Evolutionary conservation across 2,888 invertebrate genomes (phyloP).

Genomic region (Idaea straminata): DNA sequence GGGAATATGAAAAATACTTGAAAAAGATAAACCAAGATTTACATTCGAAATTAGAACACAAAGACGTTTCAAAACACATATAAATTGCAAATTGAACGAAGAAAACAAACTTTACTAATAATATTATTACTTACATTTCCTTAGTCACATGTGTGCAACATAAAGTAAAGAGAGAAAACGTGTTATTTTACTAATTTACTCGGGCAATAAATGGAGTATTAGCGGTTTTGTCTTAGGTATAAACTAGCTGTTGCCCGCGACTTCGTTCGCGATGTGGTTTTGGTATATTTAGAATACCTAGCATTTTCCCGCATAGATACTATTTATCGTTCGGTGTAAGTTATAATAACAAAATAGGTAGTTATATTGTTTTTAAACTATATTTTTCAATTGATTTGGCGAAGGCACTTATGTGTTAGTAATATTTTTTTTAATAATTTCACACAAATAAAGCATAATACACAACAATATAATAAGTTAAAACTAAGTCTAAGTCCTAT

Average conservation of each 20-base stretch:
- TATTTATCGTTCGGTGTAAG: no score
- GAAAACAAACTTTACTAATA: neutral
- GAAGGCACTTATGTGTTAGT: no score
- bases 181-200: constrained; percentile 1
- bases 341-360: no score
- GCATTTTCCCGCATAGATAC: no score
- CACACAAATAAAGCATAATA: no score
- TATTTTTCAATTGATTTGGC: no score
- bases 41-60: neutral
- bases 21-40: neutral
- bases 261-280: no score
- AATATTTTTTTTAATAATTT: no score
- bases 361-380: no score
- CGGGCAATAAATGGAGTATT: neutral
- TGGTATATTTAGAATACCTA: no score
- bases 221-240: neutral
- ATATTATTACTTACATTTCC: neutral
- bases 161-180: neutral
- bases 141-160: constrained; percentile 4
- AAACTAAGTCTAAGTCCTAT: no score
- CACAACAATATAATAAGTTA: no score
- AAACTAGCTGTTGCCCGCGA: neutral
- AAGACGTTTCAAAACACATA: neutral
- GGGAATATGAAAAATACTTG: neutral
- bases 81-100: neutral